Evolutionary conservation across 2,888 invertebrate species (phyloP), one percentile per base, ranked within the genome.

Genomic region (Agonopterix alstromeriana): DNA sequence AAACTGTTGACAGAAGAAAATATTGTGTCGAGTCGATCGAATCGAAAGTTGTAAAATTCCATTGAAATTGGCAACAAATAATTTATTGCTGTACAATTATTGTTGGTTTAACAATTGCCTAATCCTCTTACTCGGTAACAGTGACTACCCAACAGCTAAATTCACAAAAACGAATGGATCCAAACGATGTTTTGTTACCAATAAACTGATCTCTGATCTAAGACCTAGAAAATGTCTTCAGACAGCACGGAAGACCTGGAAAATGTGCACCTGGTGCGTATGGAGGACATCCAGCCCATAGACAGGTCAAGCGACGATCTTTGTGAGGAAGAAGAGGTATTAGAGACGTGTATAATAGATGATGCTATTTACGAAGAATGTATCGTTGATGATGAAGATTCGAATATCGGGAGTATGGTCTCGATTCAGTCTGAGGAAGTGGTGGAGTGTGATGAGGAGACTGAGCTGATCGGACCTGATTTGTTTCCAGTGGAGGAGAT

Each of bases 331-430:
- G 61, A 61, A 5, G 66, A 66, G 44, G 63, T 65, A 0, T 54
- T 72, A 41, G 80, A 74, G 42, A 68, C 73, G 0, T 73, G 64
- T 55, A 60, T 75, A 5, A 62, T 75, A 8, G 71, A 75, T 11
- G 56, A 63, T 49, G 53, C 67, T 10, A 7, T 27, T 27, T 77
- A 67, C 50, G 72, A 68, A 27, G 72, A 73, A 44, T 79, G 68
- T 49, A 54, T 73, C 1, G 65, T 73, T 2, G 65, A 73, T 41
- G 78, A 80, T 42, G 80, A 77, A 3, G 76, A 82, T 42, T 80
- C 80, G 0, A 78, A 82, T 49, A 76, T 82, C 17, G 83, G 81
- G 0, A 82, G 81, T 56, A 82, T 82, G 77, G 77, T 82, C 10
- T 81, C 79, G 0, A 70, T 82, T 50, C 61, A 77, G 14, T 72